Base-by-base conservation (phyloP, 23 tunicate genomes). In the Trididemnum nubilum region DNA sequence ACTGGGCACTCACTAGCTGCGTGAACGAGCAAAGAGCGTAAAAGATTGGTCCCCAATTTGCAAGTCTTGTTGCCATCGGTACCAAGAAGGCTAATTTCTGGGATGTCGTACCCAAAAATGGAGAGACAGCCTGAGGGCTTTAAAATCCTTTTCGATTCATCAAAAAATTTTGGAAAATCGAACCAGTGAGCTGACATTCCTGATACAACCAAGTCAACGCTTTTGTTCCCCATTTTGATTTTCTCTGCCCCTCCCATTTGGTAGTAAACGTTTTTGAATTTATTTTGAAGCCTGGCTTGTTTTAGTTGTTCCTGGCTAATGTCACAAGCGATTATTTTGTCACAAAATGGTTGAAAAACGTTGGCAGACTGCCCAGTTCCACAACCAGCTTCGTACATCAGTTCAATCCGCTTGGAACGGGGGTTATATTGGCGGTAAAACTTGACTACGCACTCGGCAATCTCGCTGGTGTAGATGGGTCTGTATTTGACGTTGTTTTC, bases 151-250 rank as follows among this genome's bases (percentile, higher is more conserved):
- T 38, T 26, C 36, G 58, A 33, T 82, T 87, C 92, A 35, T 33
- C 51, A 70, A 51, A 87, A 32, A 87, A 87, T 40, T 81, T 81
- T 15, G 76, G 76, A 27, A 81, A 81, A 73, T 87, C 86, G 36
- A 73, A 51, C 92, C 92, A 87, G 57, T 87, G 92, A 37, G 84
- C 49, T 0, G 92, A 86, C 51, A 65, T 80, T 2, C 86, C 92
- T 25, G 70, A 65, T 30, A 77, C 73, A 33, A 87, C 29, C 82
- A 87, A 30, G 49, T 87, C 92, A 21, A 82, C 88, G 28, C 80
- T 67, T 4, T 63, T 38, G n/a, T 82, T 75, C 1, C 82, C 82
- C 5, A 81, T 65, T 28, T 81, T 82, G 22, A 87, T 33, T 22
- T 72, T 0, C 37, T 87, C 92, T 25, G 81, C 92, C 2, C 28